Percentiles rank a stretch among this genome's conserved stretches.
These are phyloP conservation scores for Pteropus alecto DNA, from an alignment of 2,113 vertebrate genomes.

Conservation along the genomic window DNA sequence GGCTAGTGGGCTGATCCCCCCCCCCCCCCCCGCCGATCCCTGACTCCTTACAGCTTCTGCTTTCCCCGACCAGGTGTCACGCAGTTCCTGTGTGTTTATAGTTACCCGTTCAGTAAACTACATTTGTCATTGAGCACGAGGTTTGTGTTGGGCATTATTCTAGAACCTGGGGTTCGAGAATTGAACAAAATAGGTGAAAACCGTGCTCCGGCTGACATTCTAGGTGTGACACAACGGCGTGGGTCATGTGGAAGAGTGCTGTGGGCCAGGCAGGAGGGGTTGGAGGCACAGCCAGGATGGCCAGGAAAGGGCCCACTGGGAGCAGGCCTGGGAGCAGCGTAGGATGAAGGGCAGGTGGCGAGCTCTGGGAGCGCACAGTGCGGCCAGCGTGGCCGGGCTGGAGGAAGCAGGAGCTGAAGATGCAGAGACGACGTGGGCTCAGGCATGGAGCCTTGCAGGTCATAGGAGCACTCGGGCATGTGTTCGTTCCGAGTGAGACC, in stretches of 20 bases:
- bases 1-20: background rate
- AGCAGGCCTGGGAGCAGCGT: background rate
- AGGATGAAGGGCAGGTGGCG: background rate
- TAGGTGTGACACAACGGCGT: background rate
- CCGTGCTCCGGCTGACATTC: too few relatives aligned
- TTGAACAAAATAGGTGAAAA: background rate
- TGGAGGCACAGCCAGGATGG: background rate
- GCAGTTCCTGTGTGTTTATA: background rate
- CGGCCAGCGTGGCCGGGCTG: background rate
- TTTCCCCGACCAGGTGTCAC: background rate
- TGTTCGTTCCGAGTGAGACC: background rate
- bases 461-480: background rate
- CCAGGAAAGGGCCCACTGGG: background rate
- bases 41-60: background rate
- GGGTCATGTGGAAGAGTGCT: background rate
- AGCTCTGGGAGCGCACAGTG: background rate
- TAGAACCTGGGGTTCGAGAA: background rate
- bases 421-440: fast-evolving
- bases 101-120: background rate
- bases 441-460: fast-evolving
- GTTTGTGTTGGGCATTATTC: background rate
- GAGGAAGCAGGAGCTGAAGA: background rate
- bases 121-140: background rate
- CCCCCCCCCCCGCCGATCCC: background rate
- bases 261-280: background rate